Evolutionary conservation across 2,113 vertebrate species (phyloP), one percentile per base, ranked within the genome.

Genomic region (Panthera uncia): DNA sequence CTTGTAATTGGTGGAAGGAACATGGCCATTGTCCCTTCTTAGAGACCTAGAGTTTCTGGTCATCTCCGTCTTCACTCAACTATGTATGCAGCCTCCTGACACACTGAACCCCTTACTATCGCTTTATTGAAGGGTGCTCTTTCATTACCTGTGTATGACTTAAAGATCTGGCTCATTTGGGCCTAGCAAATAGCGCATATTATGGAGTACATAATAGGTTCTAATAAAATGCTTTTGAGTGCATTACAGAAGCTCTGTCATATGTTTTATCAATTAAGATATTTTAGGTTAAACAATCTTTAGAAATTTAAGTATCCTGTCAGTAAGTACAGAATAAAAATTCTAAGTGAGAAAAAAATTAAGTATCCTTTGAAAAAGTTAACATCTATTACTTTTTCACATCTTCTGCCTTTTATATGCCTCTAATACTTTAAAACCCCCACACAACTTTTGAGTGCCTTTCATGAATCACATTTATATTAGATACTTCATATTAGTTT

Each of bases 101-200:
- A 69, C 36, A 97, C 11, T 15, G 36, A 92, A 10, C 3, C 13
- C 18, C 27, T 69, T 73, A 66, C 8, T 33, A 57, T 41, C 36
- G 33, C 7, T 6, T 87, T 61, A 48, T 79, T 19, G 65, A 41
- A 61, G 48, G 25, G 36, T 74, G 9, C 4, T 86, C 16, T 95
- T 96, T 87, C 7, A 52, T 84, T 87, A 71, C 33, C 31, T 96
- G 82, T 85, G 6, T 69, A 57, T 94, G 65, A 85, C 38, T 95
- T 74, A 89, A 65, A 69, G 63, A 66, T 86, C 73, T 50, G 61
- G 66, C 57, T 92, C 61, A 69, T 25, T 96, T 80, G n/a, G 68
- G 81, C 63, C 33, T 79, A 83, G 48, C 50, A 14, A 88, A 38
- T 86, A 91, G 45, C 69, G 31, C 45, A 41, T 93, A 50, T n/a